Base-by-base conservation (phyloP, 2,797 vertebrate species). In the Apogon hyalosoma region DNA sequence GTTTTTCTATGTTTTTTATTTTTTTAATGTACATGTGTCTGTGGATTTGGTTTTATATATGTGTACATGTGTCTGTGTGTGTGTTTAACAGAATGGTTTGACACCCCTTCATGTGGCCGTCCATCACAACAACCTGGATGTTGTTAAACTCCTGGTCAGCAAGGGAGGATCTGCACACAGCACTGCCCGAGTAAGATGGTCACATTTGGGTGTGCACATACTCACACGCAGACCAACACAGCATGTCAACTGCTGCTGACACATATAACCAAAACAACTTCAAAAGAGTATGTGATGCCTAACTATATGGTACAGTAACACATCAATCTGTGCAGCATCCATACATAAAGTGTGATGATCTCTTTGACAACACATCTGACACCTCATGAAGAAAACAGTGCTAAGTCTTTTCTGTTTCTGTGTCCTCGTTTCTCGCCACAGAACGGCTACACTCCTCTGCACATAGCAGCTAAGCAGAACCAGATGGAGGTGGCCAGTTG, bases 401-500 rank as follows among this genome's bases (percentile, higher is more conserved):
- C 24, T 28, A 4, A 28, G 24, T 28, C 2, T 28, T 28, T 28
- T 28, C 14, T 64, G 3, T 57, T 5, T 56, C 13, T 51, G 6
- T 64, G 57, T 64, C 73, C 14, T 28, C 24, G 6, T 28, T 28
- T 28, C 24, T 6, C 24, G 24, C 24, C 5, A 28, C 81, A 99
- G 98, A 99, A 99, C 0, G 98, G 98, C 63, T 99, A 98, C 92
- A 98, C 96, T 0, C 94, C 98, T 6, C 86, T 99, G 81, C 98
- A 99, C 90, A 97, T 99, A 0, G 98, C 98, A 0, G 96, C 97
- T 87, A 98, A 97, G 85, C 97, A 99, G 93, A 98, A 98, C 92
- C 98, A 99, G 86, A 87, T 97, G 80, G 98, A 99, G 79, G 96
- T 97, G 80, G 96, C 96, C 71, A 92, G 92, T 85, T 95, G 93